phyloP scores from a whole-genome alignment of 2,797 vertebrate genomes.

The Clamator glandarius region DNA sequence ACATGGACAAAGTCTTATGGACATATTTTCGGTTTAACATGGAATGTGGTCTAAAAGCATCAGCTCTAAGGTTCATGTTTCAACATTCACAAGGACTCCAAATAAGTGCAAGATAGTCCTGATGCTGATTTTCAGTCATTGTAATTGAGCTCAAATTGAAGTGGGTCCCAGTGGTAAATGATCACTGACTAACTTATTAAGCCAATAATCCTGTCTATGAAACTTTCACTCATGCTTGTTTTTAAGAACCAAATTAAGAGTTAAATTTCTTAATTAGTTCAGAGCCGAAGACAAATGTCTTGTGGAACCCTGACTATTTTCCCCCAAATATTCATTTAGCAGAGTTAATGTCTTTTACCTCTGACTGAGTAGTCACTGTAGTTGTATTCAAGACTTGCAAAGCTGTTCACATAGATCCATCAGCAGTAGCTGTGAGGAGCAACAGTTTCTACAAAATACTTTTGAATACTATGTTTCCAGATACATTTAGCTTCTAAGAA shows the following conservation, averaged over 20 bases:
- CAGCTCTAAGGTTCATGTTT: neutral
- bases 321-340: neutral
- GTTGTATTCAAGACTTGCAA: neutral
- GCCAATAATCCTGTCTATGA: conserved; percentile 44
- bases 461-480: neutral
- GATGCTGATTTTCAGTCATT: conserved; percentile 1
- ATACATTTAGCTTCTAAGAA: neutral
- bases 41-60: neutral
- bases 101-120: neutral
- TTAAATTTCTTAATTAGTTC: conserved; percentile 41
- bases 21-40: neutral
- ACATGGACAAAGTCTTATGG: neutral
- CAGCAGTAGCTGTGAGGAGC: neutral
- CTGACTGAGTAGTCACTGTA: neutral
- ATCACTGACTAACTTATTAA: conserved; percentile 38
- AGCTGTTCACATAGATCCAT: neutral
- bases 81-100: neutral
- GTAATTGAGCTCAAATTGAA: conserved; percentile 24
- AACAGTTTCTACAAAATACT: neutral
- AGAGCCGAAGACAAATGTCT: conserved; percentile 18
- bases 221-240: conserved; percentile 36
- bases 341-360: neutral
- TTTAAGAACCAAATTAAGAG: conserved; percentile 48
- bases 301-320: neutral
- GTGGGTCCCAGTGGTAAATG: conserved; percentile 16